Percentiles rank a stretch among this genome's conserved stretches.
Evolutionary conservation across 2,888 invertebrate species (phyloP).

Genomic region (Iselma pallidipennis): DNA sequence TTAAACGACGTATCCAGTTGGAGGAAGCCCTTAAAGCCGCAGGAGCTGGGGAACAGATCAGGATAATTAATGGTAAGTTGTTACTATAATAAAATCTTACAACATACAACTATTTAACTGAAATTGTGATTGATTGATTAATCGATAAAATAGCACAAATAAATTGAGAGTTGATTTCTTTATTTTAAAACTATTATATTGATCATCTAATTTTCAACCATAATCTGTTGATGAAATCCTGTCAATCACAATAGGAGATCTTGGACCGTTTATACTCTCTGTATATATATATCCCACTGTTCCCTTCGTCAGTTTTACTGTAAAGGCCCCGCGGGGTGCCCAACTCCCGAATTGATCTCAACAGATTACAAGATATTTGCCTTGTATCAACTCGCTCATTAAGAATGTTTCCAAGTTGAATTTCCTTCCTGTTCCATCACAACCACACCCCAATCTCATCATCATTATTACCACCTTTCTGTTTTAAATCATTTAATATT

Average conservation of each 20-base stretch:
- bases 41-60: constrained; percentile 77
- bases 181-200: not conserved
- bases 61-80: constrained; percentile 75
- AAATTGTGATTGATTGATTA: constrained; percentile 19
- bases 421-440: not conserved
- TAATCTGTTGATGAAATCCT: constrained; percentile 3
- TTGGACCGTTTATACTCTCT: not conserved
- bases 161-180: not conserved
- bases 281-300: not conserved
- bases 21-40: constrained; percentile 81
- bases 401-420: constrained; percentile 25
- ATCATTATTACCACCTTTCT: not conserved
- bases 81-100: not conserved
- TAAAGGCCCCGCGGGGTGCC: constrained; percentile 43
- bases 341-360: constrained; percentile 47
- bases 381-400: constrained; percentile 34
- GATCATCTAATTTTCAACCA: not conserved
- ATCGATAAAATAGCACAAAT: not conserved
- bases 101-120: not conserved
- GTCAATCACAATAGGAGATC: constrained; percentile 20
- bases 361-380: constrained; percentile 51
- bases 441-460: not conserved
- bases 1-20: constrained; percentile 77
- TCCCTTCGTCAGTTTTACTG: constrained; percentile 9
- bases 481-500: too few relatives aligned